phyloP scores from a whole-genome alignment of 2,888 invertebrate species.

The Tolmerus cingulatus region DNA sequence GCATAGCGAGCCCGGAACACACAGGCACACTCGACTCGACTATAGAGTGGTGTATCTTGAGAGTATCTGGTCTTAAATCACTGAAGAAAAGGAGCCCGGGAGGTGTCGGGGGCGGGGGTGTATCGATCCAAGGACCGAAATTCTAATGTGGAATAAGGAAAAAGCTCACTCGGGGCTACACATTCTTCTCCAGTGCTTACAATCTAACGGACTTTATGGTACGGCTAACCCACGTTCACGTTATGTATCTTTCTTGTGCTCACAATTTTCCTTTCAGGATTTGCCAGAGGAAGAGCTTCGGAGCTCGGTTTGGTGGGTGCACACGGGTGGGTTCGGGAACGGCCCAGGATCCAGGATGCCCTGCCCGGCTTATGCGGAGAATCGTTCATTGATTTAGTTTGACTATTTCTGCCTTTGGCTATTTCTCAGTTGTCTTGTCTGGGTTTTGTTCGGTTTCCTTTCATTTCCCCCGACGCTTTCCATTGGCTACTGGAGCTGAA shows the following conservation, averaged over 20 bases:
- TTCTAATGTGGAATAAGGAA: constrained; percentile 41
- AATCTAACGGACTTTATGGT: constrained; percentile 38
- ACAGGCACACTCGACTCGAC: constrained; percentile 7
- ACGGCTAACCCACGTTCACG: constrained; percentile 34
- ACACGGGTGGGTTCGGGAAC: not conserved
- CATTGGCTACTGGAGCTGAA: constrained; percentile 5
- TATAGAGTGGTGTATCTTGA: constrained; percentile 3
- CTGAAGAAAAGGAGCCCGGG: constrained; percentile 37
- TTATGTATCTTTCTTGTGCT: constrained; percentile 32
- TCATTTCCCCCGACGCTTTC: constrained; percentile 19
- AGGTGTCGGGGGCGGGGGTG: not conserved
- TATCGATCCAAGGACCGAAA: constrained; percentile 40
- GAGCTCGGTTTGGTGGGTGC: constrained; percentile 6
- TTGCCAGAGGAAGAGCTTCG: not conserved
- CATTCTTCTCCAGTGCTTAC: constrained; percentile 40
- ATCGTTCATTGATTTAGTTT: constrained; percentile 42
- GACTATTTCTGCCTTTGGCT: constrained; percentile 37
- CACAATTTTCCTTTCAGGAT: constrained; percentile 30
- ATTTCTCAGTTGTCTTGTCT: constrained; percentile 37
- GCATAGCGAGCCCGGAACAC: constrained; percentile 16
- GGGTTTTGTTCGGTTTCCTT: constrained; percentile 28
- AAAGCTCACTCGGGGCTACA: constrained; percentile 39
- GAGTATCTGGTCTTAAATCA: constrained; percentile 40
- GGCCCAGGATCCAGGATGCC: not conserved
- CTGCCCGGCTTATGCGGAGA: constrained; percentile 3